Conservation (phyloP, 2,888 invertebrate genomes). For the Nomada ruficornis region DNA sequence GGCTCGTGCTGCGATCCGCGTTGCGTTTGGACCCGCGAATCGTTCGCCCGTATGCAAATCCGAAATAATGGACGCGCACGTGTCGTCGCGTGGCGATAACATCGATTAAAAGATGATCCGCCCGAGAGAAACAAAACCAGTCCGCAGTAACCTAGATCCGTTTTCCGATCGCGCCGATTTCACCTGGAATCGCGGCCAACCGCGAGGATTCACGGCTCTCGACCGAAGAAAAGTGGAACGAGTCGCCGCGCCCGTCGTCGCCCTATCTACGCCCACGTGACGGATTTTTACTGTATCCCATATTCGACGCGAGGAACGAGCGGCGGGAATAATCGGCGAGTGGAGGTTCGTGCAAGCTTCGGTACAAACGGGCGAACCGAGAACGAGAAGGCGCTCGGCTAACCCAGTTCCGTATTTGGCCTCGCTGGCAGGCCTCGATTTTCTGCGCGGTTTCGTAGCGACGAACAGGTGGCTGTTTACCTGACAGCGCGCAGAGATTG, state of each 20-base stretch:
- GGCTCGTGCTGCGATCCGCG: slow-evolving; percentile 57
- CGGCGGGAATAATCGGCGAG: slow-evolving; percentile 33
- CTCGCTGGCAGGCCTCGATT: slow-evolving; percentile 45
- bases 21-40: slow-evolving; percentile 13
- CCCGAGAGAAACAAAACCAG: background rate
- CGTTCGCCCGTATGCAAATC: background rate
- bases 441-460: slow-evolving; percentile 37
- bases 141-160: background rate
- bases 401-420: slow-evolving; percentile 74
- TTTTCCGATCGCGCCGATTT: slow-evolving; percentile 35
- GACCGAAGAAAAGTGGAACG: slow-evolving; percentile 51
- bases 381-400: slow-evolving; percentile 50
- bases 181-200: slow-evolving; percentile 45
- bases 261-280: slow-evolving; percentile 47
- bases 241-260: slow-evolving; percentile 43
- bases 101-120: slow-evolving; percentile 1
- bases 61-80: background rate
- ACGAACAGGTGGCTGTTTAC: slow-evolving; percentile 18
- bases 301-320: slow-evolving; percentile 28
- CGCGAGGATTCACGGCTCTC: slow-evolving; percentile 45
- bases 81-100: background rate
- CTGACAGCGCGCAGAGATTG: slow-evolving; percentile 1
- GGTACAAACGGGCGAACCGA: slow-evolving; percentile 35
- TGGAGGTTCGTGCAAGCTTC: slow-evolving; percentile 8
- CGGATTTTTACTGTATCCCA: slow-evolving; percentile 29